Conservation (phyloP, 1,140 invertebrate genomes). For the Drosophila ficusphila region DNA sequence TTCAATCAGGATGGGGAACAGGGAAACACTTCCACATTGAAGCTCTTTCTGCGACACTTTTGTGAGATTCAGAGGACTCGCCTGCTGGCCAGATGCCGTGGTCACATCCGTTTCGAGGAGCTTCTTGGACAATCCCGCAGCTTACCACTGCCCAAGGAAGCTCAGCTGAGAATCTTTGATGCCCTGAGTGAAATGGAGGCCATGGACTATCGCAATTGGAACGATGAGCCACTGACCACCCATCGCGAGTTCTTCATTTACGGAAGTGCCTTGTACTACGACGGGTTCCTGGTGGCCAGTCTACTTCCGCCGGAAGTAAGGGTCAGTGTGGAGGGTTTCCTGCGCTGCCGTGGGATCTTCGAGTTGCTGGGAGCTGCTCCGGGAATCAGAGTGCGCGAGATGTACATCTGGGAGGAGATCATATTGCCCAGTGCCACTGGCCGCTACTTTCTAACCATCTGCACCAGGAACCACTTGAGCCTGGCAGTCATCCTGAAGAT, state of each 20-base stretch:
- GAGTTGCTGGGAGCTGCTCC: constrained; percentile 86
- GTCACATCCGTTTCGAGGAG: constrained; percentile 65
- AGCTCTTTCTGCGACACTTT: constrained; percentile 60
- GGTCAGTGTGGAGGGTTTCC: constrained; percentile 89
- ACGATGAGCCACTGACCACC: constrained; percentile 91
- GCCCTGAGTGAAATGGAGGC: constrained; percentile 92
- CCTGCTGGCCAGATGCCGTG: constrained; percentile 41
- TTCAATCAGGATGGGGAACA: constrained; percentile 36
- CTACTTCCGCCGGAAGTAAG: constrained; percentile 89
- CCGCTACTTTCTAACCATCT: constrained; percentile 90
- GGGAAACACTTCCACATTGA: not conserved
- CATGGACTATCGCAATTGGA: constrained; percentile 93
- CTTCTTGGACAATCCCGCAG: constrained; percentile 61
- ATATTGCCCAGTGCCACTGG: constrained; percentile 85
- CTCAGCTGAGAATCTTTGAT: constrained; percentile 91
- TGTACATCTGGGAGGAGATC: constrained; percentile 92
- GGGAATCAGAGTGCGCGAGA: constrained; percentile 87
- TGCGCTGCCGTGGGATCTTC: constrained; percentile 88
- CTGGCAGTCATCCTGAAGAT: constrained; percentile 90
- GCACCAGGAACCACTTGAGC: constrained; percentile 89
- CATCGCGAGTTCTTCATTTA: constrained; percentile 91
- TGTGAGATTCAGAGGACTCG: constrained; percentile 68
- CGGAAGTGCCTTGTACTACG: constrained; percentile 90
- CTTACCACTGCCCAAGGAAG: constrained; percentile 89
- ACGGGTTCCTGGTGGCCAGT: constrained; percentile 89